These are phyloP conservation scores for Chaenodraco wilsoni DNA, from an alignment of 2,797 vertebrate genomes.

Conservation along the genomic window DNA sequence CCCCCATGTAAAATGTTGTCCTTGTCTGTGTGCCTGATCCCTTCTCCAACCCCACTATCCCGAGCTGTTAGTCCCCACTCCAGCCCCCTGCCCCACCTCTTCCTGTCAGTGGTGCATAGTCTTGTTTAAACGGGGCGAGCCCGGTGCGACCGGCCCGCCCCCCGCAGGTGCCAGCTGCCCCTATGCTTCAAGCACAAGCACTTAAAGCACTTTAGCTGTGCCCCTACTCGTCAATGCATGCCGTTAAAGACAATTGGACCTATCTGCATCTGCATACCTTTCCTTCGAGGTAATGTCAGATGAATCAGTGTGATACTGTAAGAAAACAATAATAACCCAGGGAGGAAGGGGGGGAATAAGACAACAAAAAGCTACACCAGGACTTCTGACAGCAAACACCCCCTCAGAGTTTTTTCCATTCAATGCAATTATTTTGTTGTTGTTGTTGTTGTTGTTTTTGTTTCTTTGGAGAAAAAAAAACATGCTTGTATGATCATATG, in stretches of 20 bases:
- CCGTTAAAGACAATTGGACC: constrained; percentile 80
- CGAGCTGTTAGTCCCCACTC: constrained; percentile 26
- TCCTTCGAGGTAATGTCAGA: constrained; percentile 61
- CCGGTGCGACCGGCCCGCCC: constrained; percentile 61
- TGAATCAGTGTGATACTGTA: constrained; percentile 66
- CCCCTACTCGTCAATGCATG: constrained; percentile 69
- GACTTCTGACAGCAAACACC: constrained; percentile 68
- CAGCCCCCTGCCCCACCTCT: constrained; percentile 46
- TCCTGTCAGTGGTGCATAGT: constrained; percentile 68
- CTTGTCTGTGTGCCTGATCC: constrained; percentile 53
- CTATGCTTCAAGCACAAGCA: constrained; percentile 84
- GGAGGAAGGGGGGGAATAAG: constrained; percentile 23
- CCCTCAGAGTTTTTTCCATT: constrained; percentile 63
- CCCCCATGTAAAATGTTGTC: constrained; percentile 6
- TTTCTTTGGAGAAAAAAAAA: constrained; percentile 72
- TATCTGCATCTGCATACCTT: constrained; percentile 67
- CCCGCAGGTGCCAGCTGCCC: constrained; percentile 76
- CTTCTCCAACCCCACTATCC: constrained; percentile 12
- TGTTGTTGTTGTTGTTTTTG: constrained; percentile 68
- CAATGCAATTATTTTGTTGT: constrained; percentile 72
- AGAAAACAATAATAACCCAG: constrained; percentile 63
- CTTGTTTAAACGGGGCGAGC: constrained; percentile 66
- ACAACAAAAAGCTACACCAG: constrained; percentile 68
- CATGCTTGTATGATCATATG: constrained; percentile 71
- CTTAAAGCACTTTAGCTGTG: constrained; percentile 87